Conservation (phyloP, 2,113 vertebrate genomes). For the Promerops cafer region DNA sequence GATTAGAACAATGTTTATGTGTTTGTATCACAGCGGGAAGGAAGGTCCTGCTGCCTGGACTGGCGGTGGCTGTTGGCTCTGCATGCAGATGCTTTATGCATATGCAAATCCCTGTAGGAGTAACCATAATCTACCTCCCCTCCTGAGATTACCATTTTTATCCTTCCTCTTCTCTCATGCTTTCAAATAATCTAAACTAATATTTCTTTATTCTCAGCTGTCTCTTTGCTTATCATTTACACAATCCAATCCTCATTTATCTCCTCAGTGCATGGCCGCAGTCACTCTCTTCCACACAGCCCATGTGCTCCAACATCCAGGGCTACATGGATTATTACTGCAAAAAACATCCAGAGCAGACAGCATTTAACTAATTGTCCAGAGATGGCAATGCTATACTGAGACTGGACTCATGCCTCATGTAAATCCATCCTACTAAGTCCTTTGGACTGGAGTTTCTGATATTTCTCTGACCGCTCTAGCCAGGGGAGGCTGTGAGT, state of each 20-base stretch:
- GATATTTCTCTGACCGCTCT: not conserved
- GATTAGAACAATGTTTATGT: not conserved
- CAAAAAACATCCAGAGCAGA: not conserved
- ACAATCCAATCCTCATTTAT: not conserved
- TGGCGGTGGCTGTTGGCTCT: not conserved
- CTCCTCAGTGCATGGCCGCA: not conserved
- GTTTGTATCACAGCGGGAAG: not conserved
- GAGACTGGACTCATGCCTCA: not conserved
- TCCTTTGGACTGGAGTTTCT: not conserved
- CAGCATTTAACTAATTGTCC: not conserved
- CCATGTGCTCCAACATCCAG: not conserved
- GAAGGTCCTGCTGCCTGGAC: not conserved
- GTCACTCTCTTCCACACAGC: not conserved
- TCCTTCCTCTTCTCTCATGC: not conserved
- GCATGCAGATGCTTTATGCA: not conserved
- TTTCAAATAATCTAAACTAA: slow-evolving; percentile 1
- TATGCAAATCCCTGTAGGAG: slow-evolving; percentile 1
- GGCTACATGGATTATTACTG: not conserved
- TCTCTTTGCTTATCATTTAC: not conserved
- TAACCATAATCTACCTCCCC: not conserved
- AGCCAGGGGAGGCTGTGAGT: not conserved
- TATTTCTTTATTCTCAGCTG: slow-evolving; percentile 6
- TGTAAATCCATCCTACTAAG: not conserved
- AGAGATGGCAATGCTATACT: not conserved
- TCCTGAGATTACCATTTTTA: slow-evolving; percentile 12